phyloP scores from a whole-genome alignment of 2,113 vertebrate species.

The Ellobius talpinus region DNA sequence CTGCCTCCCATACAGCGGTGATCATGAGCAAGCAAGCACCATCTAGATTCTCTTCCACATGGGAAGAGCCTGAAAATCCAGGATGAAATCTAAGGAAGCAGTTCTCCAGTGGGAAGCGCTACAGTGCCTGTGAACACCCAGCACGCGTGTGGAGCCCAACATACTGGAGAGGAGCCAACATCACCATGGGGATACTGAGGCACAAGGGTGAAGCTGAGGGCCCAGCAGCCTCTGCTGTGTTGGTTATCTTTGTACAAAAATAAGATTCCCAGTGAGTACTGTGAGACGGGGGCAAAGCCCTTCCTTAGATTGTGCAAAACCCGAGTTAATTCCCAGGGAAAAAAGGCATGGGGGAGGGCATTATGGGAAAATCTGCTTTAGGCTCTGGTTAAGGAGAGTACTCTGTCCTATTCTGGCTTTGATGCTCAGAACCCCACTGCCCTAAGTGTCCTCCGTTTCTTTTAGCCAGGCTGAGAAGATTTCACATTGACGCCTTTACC shows the following conservation, averaged over 20 bases:
- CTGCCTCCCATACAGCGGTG: background rate
- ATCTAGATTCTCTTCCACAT: background rate
- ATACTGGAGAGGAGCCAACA: rapidly evolving
- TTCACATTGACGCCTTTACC: background rate
- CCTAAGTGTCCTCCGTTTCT: rapidly evolving
- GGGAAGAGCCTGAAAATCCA: background rate
- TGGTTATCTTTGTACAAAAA: background rate
- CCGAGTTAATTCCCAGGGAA: background rate
- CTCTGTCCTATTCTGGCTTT: too few relatives aligned
- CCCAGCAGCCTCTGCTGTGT: too few relatives aligned
- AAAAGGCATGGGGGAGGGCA: background rate
- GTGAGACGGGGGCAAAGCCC: background rate
- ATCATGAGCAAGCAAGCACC: too few relatives aligned
- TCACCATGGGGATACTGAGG: background rate
- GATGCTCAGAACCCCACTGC: background rate
- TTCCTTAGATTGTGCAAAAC: background rate
- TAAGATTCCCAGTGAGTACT: background rate
- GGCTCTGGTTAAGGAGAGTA: background rate
- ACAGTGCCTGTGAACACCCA: background rate
- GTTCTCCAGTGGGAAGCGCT: too few relatives aligned
- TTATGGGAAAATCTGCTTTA: background rate
- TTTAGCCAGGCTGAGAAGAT: background rate
- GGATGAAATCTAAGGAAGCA: background rate
- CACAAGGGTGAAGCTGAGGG: background rate
- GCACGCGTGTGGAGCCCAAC: rapidly evolving